Evolutionary conservation across 2,888 invertebrate species (phyloP), one percentile per base, ranked within the genome.

Genomic region (Patella caerulea): DNA sequence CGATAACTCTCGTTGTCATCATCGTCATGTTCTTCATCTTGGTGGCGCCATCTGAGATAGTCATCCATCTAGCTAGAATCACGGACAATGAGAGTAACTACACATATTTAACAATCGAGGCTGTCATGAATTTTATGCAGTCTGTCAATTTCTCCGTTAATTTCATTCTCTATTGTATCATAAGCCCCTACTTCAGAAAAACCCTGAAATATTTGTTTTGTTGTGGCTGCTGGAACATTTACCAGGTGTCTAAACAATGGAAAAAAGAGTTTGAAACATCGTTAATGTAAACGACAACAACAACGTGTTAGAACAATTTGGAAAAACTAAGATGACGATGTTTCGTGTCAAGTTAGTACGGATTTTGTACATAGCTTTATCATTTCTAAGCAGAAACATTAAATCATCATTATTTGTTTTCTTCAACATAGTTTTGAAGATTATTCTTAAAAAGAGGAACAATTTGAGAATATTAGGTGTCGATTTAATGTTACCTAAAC

Each of bases 111-210:
- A 87, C 88, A 0, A 90, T 88, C 17, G 87, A 88, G 75, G 85
- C 84, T 19, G 83, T 95, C 73, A 95, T 95, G 77, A 95, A 95
- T 91, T 92, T 95, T 55, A 92, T 95, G 89, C 95, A 95, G 92
- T 93, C 95, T 73, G 94, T 94, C 83, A 95, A 95, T 91, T 95
- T 95, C 91, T 95, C 95, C 55, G 94, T 95, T 81, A 95, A 95
- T 59, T 95, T 95, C 92, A 95, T 95, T 91, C 95, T 95, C 80
- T 95, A 95, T 92, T 95, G 95, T 90, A 93, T 95, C 79, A 95
- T 95, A 91, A 95, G 95, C 83, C 94, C 95, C 87, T 95, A 95
- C 87, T 95, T 95, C 90, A 94, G 95, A 56, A 94, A 94, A 86
- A 95, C 95, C 3, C 83, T 91, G 73, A 83, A 83, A 54, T 84